Base-by-base conservation (phyloP, 2,888 invertebrate species). In the Toxonevra muliebris region DNA sequence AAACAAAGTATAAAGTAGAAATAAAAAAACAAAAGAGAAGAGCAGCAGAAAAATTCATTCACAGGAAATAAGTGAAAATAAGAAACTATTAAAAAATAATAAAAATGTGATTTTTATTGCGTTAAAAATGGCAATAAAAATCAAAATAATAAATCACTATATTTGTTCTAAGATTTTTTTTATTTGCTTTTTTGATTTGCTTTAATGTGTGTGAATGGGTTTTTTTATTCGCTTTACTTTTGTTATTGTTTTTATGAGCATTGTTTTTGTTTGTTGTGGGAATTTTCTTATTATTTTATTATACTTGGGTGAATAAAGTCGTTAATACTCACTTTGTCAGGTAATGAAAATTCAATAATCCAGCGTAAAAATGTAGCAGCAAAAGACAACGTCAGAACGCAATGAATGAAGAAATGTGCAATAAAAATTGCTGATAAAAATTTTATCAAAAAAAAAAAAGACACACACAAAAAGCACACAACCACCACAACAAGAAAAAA, bases 291-390 rank as follows among this genome's bases (percentile, higher is more conserved):
- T 48, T 15, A 48, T 48, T 13, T 48, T 48, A 48, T 12, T 4
- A n/a, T 48, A n/a, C 50, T 13, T 7, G 60, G 45, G 41, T 17
- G 30, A 5, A 11, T n/a, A 3, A 1, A 13, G 11, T 54, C 48
- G 15, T 60, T 40, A 17, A 55, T 68, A 65, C 66, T 66, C 66
- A 59, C 64, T 53, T 61, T 69, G 66, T 61, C 65, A 69, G 65
- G 66, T 69, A 69, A 71, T 61, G 60, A 53, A 68, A 68, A 69
- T 72, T 72, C 68, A 72, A 69, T 72, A 72, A 68, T 53, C 59
- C 68, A 41, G 15, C 20, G 9, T 20, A 7, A 48, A 50, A 2
- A n/a, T 2, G 15, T 2, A 50, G 13, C 2, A 50, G 15, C 13
- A n/a, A 7, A 50, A 50, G 7, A n/a, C 13, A 50, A 7, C 13